These are phyloP conservation scores for Cydia fagiglandana DNA, from an alignment of 1,140 invertebrate genomes.

Conservation along the genomic window DNA sequence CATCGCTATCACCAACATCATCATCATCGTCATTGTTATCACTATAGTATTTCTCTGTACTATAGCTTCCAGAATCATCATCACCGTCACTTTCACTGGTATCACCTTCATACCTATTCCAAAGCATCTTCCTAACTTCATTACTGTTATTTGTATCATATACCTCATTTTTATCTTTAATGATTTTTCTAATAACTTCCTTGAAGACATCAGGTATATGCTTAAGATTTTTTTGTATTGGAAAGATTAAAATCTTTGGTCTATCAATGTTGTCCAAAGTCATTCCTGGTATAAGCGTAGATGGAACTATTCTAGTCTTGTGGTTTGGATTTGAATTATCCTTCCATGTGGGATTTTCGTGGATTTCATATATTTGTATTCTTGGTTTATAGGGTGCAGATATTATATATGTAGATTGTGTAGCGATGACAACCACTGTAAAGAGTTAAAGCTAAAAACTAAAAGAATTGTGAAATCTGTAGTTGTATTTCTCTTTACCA, in stretches of 20 bases:
- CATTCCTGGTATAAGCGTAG: not conserved
- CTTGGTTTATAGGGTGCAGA: not conserved
- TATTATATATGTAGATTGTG: not conserved
- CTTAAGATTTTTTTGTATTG: not conserved
- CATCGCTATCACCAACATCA: not conserved
- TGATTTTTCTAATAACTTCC: not conserved
- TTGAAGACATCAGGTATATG: not conserved
- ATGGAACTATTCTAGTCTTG: not conserved
- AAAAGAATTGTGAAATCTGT: not conserved
- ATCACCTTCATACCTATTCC: not conserved
- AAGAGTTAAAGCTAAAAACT: not conserved
- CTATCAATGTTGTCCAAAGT: not conserved
- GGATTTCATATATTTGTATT: conserved; percentile 17
- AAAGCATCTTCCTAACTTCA: not conserved
- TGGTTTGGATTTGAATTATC: not conserved
- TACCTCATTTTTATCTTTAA: not conserved
- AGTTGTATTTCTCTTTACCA: not conserved
- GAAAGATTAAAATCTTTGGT: not conserved
- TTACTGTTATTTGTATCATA: not conserved
- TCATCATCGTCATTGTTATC: not conserved
- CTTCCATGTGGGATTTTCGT: not conserved
- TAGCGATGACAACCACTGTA: not conserved
- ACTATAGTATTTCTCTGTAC: not conserved
- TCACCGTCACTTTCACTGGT: not conserved
- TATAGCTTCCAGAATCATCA: not conserved